These are phyloP conservation scores for Nothobranchius kuhntae DNA, from an alignment of 2,113 vertebrate genomes.

Conservation along the genomic window DNA sequence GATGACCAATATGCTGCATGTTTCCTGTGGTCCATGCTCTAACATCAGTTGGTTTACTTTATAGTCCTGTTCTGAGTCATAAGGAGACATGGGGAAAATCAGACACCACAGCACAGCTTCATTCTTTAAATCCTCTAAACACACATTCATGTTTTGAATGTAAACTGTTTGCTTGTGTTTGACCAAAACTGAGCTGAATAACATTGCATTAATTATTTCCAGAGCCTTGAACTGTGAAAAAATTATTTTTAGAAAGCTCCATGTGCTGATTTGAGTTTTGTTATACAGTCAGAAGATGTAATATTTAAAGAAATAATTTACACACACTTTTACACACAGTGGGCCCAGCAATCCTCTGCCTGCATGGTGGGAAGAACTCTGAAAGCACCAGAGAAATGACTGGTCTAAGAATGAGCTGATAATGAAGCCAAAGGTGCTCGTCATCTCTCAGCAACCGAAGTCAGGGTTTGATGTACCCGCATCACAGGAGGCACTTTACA, in stretches of 20 bases:
- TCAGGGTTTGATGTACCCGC: background rate
- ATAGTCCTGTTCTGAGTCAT: no score
- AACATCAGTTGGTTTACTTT: no score
- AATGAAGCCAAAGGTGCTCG: background rate
- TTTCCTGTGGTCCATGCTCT: no score
- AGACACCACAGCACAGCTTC: no score
- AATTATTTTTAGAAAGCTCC: no score
- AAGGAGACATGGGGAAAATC: no score
- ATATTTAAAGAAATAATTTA: slow-evolving; percentile 1
- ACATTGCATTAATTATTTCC: no score
- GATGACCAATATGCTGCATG: no score
- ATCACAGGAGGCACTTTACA: background rate
- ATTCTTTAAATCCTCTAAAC: background rate
- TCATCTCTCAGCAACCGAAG: background rate
- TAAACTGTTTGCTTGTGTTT: no score
- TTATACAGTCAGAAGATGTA: background rate
- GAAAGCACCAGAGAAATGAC: slow-evolving; percentile 13
- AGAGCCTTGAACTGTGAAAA: no score
- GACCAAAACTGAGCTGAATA: no score
- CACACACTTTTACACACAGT: slow-evolving; percentile 5
- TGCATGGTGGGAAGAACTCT: background rate
- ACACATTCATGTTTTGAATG: no score
- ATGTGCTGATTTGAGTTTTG: background rate
- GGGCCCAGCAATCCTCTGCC: background rate
- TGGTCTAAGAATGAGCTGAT: slow-evolving; percentile 4